Evolutionary conservation across 2,113 vertebrate species (phyloP).

Genomic region (Mohoua ochrocephala): DNA sequence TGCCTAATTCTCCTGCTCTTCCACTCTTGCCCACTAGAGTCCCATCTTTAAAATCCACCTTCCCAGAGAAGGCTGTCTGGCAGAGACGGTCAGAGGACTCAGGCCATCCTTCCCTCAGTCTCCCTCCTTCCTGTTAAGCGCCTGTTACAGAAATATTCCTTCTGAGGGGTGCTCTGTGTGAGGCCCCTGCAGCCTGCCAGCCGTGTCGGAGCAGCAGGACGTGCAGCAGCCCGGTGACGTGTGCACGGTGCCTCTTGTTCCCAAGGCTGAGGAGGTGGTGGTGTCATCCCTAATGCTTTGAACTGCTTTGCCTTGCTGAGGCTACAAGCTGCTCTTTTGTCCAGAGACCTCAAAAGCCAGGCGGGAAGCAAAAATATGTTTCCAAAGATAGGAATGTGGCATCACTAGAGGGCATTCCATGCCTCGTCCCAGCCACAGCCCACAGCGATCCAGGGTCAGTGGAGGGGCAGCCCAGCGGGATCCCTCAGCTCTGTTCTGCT

Average conservation of each 20-base stretch:
- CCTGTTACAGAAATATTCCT: not conserved
- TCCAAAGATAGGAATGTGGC: not conserved
- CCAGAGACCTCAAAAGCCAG: not conserved
- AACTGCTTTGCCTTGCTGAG: not conserved
- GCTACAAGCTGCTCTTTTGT: not conserved
- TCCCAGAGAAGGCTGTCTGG: not conserved
- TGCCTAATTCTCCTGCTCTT: not conserved
- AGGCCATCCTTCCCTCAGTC: not conserved
- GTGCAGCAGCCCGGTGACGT: not conserved
- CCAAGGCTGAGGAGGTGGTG: not conserved
- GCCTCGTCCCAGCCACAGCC: not conserved
- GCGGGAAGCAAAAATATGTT: not conserved
- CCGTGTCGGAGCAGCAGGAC: not conserved
- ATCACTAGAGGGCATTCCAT: conserved; percentile 17
- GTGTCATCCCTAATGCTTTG: not conserved
- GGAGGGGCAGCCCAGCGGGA: not conserved
- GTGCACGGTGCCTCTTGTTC: not conserved
- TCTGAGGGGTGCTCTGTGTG: not conserved
- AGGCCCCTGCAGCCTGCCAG: not conserved
- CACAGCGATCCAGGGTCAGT: not conserved
- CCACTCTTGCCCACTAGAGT: not conserved
- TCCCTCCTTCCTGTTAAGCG: not conserved
- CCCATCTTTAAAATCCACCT: not conserved
- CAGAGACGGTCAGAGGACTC: not conserved
- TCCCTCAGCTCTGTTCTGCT: not conserved